Evolutionary conservation across 2,797 vertebrate genomes (phyloP).

Genomic region (Carcharodon carcharias): DNA sequence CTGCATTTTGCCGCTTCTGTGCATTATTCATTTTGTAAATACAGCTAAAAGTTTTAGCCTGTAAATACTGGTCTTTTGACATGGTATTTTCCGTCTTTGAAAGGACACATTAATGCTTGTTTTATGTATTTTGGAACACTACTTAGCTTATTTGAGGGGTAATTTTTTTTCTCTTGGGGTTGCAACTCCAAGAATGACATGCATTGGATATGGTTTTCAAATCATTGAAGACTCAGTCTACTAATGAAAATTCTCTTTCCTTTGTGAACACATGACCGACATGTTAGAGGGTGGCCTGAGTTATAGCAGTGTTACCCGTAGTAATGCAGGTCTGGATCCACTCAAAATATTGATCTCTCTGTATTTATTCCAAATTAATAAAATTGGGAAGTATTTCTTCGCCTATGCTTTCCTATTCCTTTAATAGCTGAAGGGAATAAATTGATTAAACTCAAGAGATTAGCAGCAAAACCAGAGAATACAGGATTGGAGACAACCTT

Average conservation of each 20-base stretch:
- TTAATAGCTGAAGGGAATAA: too few relatives aligned
- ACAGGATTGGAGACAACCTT: too few relatives aligned
- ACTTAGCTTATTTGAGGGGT: not conserved
- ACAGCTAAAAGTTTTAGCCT: not conserved
- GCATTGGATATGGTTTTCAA: not conserved
- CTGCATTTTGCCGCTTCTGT: not conserved
- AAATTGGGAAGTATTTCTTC: too few relatives aligned
- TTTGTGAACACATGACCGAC: too few relatives aligned
- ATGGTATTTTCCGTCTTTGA: not conserved
- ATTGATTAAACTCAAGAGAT: too few relatives aligned
- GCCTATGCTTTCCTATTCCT: too few relatives aligned
- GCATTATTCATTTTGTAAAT: not conserved
- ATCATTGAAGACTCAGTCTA: not conserved
- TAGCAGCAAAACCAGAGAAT: too few relatives aligned
- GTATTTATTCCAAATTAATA: too few relatives aligned
- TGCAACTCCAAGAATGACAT: not conserved
- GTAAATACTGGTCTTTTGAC: not conserved
- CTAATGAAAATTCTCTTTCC: not conserved
- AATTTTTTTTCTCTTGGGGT: not conserved
- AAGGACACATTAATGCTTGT: not conserved
- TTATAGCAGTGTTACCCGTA: too few relatives aligned
- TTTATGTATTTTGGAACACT: not conserved
- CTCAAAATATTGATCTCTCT: too few relatives aligned
- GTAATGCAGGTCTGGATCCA: too few relatives aligned
- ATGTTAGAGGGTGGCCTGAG: too few relatives aligned